Evolutionary conservation across 2,113 vertebrate species (phyloP), one percentile per base, ranked within the genome.

Genomic region (Plectropomus leopardus): DNA sequence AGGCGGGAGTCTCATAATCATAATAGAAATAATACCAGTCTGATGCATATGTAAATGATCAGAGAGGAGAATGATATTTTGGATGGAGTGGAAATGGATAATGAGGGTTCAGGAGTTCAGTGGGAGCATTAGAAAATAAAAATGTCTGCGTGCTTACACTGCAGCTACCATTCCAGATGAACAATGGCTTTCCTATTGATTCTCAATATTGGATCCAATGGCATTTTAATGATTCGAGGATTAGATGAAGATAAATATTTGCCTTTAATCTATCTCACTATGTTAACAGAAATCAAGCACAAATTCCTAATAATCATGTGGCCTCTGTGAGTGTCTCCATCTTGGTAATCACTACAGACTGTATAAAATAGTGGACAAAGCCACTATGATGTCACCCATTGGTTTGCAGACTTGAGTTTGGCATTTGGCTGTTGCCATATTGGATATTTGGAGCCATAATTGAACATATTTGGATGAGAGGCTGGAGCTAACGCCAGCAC

Each of bases 41-140:
- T 76, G 72, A 86, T 90, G 82, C 86, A 87, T 90, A 91, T 90
- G 88, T 90, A 92, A 94, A 92, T 89, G 83, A 93, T 93, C 80
- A 83, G 68, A 79, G 84, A 55, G 81, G 82, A 73, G 80, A 84
- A 87, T 83, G 51, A 85, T 85, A 76, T 85, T 88, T 79, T 88
- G 82, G 83, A 74, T 53, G 4, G 65, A 82, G 70, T 82, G 70
- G 77, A 86, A 67, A 76, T 40, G 84, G 63, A 80, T 90, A 90
- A 93, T 88, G 90, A 85, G 90, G 89, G 93, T 94, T 95, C 93
- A 93, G 88, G 76, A 94, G 94, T 94, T 95, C 92, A 93, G 70
- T 45, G 0, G 72, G 70, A 83, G 83, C 86, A 84, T 91, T 92
- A 89, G 61, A 67, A 80, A 81, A 86, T 72, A 80, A 71, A 76